Base-by-base conservation (phyloP, 2,113 vertebrate species). In the Phyllostomus hastatus region DNA sequence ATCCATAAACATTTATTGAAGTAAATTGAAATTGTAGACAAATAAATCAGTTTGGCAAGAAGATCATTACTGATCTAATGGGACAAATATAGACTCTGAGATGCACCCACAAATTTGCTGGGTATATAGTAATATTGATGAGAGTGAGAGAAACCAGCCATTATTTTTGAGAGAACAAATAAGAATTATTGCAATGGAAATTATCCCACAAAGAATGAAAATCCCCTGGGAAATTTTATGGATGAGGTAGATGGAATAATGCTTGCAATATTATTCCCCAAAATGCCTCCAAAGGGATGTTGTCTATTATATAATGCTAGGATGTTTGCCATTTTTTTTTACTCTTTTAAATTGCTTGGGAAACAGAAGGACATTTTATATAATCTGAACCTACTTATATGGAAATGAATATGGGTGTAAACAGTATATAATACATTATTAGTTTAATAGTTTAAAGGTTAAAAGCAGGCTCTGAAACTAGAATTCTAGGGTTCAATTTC, bases 151-250 rank as follows among this genome's bases (percentile, higher is more conserved):
- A 90, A 96, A 88, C 19, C 61, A 92, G 94, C 8, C 67, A 89
- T 91, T 85, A 75, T 89, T 97, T 97, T 70, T 95, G 90, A 92
- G 88, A 73, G 92, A 96, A 97, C 72, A 92, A 97, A 82, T 83
- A 92, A 97, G 84, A 95, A 90, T 95, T 80, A 94, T 69, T 82
- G 52, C 54, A 6, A 75, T 48, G 38, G 38, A 93, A 90, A 97
- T 95, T 90, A 94, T 52, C 52, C 80, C 80, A 97, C 88, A 88
- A 95, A 96, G 92, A 96, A 95, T 33, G 72, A 43, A 70, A 72
- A 67, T 95, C 80, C 41, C 70, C 57, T 6, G 41, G 57, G 93
- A 89, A 64, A 78, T 76, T 97, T 94, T 95, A 83, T 73, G 52
- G 87, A 90, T 94, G 93, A 94, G 76, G 52, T 57, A 81, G 75